Evolutionary conservation across 2,888 invertebrate species (phyloP).

Genomic region (Conops quadrifasciatus): DNA sequence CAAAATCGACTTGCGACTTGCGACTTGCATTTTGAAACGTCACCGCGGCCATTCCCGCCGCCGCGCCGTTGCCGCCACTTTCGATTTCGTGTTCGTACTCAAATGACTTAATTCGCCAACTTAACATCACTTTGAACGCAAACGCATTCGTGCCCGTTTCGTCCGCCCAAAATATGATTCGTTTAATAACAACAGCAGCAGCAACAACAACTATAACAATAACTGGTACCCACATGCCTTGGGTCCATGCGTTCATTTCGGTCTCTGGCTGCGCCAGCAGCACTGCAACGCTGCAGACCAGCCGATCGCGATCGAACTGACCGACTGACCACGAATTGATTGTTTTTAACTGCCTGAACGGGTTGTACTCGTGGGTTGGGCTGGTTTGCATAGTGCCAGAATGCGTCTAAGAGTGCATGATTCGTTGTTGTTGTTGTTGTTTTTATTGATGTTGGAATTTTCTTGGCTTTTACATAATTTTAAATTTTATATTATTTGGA

Average conservation of each 20-base stretch:
- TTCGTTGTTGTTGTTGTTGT: neutral
- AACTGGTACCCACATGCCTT: neutral
- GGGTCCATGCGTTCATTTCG: neutral
- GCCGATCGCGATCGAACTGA: constrained; percentile 13
- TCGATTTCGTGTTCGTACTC: neutral
- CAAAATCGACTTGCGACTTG: too few relatives aligned
- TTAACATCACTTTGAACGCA: constrained; percentile 3
- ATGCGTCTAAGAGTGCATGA: constrained; percentile 21
- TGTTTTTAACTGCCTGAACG: neutral
- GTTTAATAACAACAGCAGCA: neutral
- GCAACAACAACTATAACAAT: neutral
- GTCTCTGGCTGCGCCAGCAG: neutral
- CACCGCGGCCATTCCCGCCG: neutral
- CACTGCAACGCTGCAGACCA: neutral
- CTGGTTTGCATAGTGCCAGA: constrained; percentile 3
- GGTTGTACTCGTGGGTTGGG: neutral
- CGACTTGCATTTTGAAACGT: constrained; percentile 4
- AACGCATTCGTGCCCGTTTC: neutral
- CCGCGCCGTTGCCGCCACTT: neutral
- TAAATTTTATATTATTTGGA: neutral
- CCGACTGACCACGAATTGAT: constrained; percentile 3
- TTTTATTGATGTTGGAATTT: neutral
- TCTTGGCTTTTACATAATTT: neutral
- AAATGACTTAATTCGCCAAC: constrained; percentile 30
- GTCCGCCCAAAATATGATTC: neutral